These are phyloP conservation scores for Conchocele bisecta DNA, from an alignment of 2,888 invertebrate genomes.

Conservation along the genomic window DNA sequence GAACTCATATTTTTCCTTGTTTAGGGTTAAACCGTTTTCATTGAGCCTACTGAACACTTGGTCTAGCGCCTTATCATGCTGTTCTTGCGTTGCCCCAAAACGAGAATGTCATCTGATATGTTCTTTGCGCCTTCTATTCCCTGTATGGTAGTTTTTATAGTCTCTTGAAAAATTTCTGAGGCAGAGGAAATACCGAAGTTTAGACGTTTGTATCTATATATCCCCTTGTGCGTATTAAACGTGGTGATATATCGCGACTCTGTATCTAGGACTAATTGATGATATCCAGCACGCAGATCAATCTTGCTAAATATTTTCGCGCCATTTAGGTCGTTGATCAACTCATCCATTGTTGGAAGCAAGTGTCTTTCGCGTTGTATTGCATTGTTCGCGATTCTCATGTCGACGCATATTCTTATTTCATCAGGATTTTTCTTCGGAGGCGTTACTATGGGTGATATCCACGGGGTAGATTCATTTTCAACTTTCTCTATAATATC, in stretches of 20 bases:
- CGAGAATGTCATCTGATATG: slow-evolving; percentile 81
- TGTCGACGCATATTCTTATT: slow-evolving; percentile 67
- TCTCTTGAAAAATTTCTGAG: no score
- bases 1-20: slow-evolving; percentile 73
- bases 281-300: slow-evolving; percentile 60
- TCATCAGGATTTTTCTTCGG: slow-evolving; percentile 49
- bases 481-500: slow-evolving; percentile 60
- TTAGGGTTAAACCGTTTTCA: slow-evolving; percentile 58
- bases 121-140: slow-evolving; percentile 77
- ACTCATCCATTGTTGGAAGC: slow-evolving; percentile 61
- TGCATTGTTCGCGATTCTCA: slow-evolving; percentile 61
- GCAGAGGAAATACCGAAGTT: slow-evolving; percentile 78
- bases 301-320: slow-evolving; percentile 57
- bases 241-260: slow-evolving; percentile 65
- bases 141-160: slow-evolving; percentile 77
- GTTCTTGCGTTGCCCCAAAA: slow-evolving; percentile 70
- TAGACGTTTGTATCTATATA: slow-evolving; percentile 59
- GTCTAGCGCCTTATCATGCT: slow-evolving; percentile 73
- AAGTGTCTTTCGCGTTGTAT: slow-evolving; percentile 57
- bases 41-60: slow-evolving; percentile 57
- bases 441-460: slow-evolving; percentile 55
- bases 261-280: slow-evolving; percentile 58
- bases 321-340: slow-evolving; percentile 60
- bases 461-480: slow-evolving; percentile 57
- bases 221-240: slow-evolving; percentile 60